Conservation (phyloP, 2,797 vertebrate genomes). For the Manis javanica region DNA sequence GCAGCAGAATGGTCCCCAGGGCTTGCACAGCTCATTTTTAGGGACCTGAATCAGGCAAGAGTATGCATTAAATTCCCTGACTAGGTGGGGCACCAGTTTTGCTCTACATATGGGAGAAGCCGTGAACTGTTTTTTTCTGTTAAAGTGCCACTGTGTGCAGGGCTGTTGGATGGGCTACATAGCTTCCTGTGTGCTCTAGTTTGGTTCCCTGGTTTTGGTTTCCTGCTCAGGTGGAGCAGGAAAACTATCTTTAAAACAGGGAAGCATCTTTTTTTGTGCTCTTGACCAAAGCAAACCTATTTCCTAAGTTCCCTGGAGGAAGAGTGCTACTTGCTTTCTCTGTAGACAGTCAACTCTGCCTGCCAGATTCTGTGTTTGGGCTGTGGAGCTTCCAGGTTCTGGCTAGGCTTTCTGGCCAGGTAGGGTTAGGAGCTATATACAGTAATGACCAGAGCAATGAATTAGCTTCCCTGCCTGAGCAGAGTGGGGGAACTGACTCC, state of each 20-base stretch:
- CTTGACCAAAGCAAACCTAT: background rate
- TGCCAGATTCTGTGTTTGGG: background rate
- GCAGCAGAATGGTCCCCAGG: background rate
- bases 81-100: background rate
- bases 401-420: background rate
- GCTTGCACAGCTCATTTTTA: background rate
- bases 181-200: background rate
- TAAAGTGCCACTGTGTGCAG: background rate
- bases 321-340: background rate
- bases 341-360: background rate
- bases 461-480: background rate
- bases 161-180: background rate
- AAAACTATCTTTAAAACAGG: background rate
- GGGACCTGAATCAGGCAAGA: background rate
- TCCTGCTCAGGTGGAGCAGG: background rate
- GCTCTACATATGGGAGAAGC: background rate
- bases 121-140: background rate
- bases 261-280: background rate
- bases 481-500: background rate
- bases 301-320: background rate
- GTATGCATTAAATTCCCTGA: background rate
- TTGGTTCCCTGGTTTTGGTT: background rate
- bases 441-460: background rate
- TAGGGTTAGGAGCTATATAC: background rate
- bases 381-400: background rate